Conservation (phyloP, 2,797 vertebrate genomes). For the Silurus aristotelis region DNA sequence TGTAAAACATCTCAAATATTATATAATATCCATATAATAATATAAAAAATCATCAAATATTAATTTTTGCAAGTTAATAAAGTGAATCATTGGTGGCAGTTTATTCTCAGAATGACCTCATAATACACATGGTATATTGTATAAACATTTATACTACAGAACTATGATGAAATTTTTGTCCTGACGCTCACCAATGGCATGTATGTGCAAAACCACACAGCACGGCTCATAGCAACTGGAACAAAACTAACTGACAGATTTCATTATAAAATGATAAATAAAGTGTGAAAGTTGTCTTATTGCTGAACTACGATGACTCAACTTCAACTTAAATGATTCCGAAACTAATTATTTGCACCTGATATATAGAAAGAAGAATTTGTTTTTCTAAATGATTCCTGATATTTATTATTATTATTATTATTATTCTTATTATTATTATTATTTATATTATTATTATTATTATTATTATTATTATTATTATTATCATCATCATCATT, state of each 20-base stretch:
- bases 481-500: not conserved
- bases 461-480: not conserved
- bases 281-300: not conserved
- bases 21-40: no score
- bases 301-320: not conserved
- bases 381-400: not conserved
- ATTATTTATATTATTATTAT: not conserved
- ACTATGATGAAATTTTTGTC: not conserved
- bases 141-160: not conserved
- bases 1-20: no score
- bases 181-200: not conserved
- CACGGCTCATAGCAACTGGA: not conserved
- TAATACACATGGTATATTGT: not conserved
- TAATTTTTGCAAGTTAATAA: no score
- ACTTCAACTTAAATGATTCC: not conserved
- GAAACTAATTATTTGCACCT: not conserved
- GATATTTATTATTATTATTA: not conserved
- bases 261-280: not conserved
- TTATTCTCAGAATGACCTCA: not conserved
- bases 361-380: not conserved
- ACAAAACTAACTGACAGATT: not conserved
- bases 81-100: not conserved
- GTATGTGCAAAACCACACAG: not conserved
- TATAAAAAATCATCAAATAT: no score
- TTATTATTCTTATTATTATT: not conserved